Conservation (phyloP, 23 tunicate genomes). For the Ciona savignyi region DNA sequence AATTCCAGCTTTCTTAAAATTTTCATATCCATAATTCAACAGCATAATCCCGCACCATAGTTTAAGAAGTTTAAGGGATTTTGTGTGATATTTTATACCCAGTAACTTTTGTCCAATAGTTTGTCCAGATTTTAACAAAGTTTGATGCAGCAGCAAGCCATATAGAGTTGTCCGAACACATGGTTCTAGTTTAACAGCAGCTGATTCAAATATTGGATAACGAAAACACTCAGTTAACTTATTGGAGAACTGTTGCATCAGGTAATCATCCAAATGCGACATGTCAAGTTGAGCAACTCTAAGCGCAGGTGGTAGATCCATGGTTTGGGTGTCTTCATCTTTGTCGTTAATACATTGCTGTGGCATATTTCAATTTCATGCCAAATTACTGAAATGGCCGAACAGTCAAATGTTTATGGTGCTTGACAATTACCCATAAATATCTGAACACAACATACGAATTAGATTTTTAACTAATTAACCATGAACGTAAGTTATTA, state of each 20-base stretch:
- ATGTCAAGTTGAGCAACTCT: constrained; percentile 65
- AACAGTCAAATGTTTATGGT: no score
- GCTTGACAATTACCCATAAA: no score
- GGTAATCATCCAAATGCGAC: constrained; percentile 21
- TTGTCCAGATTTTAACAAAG: constrained; percentile 29
- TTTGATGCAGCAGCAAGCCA: constrained; percentile 20
- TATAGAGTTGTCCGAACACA: constrained; percentile 24
- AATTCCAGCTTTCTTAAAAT: background rate
- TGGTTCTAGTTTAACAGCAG: constrained; percentile 17
- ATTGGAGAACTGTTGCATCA: constrained; percentile 12
- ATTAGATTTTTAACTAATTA: no score
- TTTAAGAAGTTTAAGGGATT: background rate
- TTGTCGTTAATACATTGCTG: no score
- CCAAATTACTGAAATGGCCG: no score
- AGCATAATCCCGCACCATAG: background rate
- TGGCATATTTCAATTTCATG: no score
- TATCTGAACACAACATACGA: no score
- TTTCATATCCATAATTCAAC: background rate
- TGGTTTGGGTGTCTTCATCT: no score
- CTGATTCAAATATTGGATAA: constrained; percentile 10
- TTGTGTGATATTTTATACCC: constrained; percentile 21
- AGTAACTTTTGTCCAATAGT: constrained; percentile 59
- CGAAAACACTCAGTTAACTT: constrained; percentile 24
- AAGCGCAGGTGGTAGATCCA: constrained; percentile 11
- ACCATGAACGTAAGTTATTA: no score